phyloP scores from a whole-genome alignment of 2,797 vertebrate species.

The Brachymystax lenok region DNA sequence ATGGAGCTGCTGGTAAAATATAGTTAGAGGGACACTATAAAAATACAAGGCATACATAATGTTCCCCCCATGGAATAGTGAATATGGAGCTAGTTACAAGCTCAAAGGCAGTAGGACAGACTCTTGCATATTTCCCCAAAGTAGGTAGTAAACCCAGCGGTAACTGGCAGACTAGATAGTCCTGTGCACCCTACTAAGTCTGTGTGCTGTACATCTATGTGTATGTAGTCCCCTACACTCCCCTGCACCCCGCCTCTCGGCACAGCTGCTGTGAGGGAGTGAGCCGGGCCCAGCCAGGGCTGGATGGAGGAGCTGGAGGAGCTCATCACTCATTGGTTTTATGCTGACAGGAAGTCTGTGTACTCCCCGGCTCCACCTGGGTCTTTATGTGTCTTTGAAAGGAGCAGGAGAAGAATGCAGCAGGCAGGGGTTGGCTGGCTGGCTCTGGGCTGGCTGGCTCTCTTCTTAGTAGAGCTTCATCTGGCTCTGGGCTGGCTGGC shows the following conservation, averaged over 20 bases:
- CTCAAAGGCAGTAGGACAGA: background rate
- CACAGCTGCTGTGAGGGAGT: background rate
- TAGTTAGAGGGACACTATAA: background rate
- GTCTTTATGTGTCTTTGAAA: background rate
- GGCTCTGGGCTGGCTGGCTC: background rate
- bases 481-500: background rate
- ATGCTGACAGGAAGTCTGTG: conserved; percentile 4
- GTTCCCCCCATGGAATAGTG: background rate
- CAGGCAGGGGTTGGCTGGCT: background rate
- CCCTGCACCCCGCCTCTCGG: background rate
- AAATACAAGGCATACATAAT: background rate
- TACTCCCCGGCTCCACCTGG: background rate
- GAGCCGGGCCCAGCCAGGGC: background rate
- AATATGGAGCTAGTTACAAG: background rate
- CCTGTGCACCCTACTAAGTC: background rate
- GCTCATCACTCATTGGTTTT: conserved; percentile 3
- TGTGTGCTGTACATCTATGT: too few species aligned
- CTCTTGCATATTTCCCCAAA: background rate
- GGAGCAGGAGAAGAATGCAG: background rate
- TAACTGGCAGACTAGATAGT: background rate
- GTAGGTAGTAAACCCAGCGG: background rate
- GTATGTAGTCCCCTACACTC: background rate
- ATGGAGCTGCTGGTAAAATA: background rate
- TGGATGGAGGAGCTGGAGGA: background rate
- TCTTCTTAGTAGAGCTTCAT: background rate